phyloP scores from a whole-genome alignment of 2,888 invertebrate genomes.

The Eupithecia dodoneata region DNA sequence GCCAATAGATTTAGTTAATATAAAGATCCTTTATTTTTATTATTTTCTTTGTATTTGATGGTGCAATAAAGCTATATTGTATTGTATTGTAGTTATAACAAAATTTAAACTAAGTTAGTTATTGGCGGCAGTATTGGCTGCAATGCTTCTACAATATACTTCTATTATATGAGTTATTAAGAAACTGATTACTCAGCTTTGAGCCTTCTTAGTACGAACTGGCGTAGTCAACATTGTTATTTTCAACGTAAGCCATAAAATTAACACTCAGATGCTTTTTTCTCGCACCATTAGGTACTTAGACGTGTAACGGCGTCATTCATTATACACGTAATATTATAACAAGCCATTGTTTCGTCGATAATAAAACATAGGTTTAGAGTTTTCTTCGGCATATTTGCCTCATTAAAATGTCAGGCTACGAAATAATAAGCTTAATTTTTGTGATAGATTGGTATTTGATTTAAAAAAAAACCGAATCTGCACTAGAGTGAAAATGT shows the following conservation, averaged over 20 bases:
- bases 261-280: slow-evolving; percentile 39
- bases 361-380: not conserved
- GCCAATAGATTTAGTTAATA: too few species aligned
- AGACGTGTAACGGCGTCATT: slow-evolving; percentile 38
- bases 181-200: not conserved
- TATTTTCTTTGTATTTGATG: too few species aligned
- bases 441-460: not conserved
- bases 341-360: slow-evolving; percentile 52
- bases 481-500: not conserved
- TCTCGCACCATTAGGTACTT: slow-evolving; percentile 39
- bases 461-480: not conserved
- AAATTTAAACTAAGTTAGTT: too few species aligned
- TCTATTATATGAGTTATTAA: too few species aligned
- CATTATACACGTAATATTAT: slow-evolving; percentile 38
- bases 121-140: too few species aligned
- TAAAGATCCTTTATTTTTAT: too few species aligned
- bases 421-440: not conserved
- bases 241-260: slow-evolving; percentile 37
- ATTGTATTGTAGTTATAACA: too few species aligned
- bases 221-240: slow-evolving; percentile 6
- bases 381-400: not conserved
- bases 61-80: too few species aligned
- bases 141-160: too few species aligned
- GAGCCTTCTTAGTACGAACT: not conserved
- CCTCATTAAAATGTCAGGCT: not conserved